Evolutionary conservation across 2,797 vertebrate genomes (phyloP).

Genomic region (Ara ararauna): DNA sequence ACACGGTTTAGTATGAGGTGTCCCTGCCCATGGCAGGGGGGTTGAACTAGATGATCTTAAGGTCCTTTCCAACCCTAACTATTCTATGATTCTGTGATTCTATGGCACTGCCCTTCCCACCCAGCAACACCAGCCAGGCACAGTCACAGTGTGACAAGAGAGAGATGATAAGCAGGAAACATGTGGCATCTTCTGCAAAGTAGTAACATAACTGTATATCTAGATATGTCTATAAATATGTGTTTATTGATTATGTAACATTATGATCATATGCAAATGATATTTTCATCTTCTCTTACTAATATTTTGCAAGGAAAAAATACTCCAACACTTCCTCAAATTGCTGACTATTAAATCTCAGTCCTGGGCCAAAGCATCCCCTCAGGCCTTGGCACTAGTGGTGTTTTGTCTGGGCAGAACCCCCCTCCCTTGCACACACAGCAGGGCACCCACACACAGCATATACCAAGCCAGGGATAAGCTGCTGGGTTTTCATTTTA

Average conservation of each 20-base stretch:
- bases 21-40: too few relatives aligned
- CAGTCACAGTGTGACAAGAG: fast-evolving
- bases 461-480: fast-evolving
- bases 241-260: fast-evolving
- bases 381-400: fast-evolving
- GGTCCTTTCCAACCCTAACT: too few relatives aligned
- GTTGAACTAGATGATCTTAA: too few relatives aligned
- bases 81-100: too few relatives aligned
- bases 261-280: fast-evolving
- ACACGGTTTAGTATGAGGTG: too few relatives aligned
- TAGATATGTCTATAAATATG: fast-evolving
- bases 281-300: fast-evolving
- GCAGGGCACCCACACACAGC: fast-evolving
- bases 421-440: fast-evolving
- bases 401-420: fast-evolving
- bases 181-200: not conserved
- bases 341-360: fast-evolving
- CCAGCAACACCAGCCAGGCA: fast-evolving
- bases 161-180: fast-evolving
- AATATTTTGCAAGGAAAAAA: fast-evolving
- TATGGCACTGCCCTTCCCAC: not conserved
- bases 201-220: too few relatives aligned
- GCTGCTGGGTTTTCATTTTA: not conserved
- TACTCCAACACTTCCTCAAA: fast-evolving
- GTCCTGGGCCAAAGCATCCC: not conserved